Percentiles rank a stretch among this genome's conserved stretches.
phyloP scores from a whole-genome alignment of 2,113 vertebrate species.

The Corythornis cristatus region DNA sequence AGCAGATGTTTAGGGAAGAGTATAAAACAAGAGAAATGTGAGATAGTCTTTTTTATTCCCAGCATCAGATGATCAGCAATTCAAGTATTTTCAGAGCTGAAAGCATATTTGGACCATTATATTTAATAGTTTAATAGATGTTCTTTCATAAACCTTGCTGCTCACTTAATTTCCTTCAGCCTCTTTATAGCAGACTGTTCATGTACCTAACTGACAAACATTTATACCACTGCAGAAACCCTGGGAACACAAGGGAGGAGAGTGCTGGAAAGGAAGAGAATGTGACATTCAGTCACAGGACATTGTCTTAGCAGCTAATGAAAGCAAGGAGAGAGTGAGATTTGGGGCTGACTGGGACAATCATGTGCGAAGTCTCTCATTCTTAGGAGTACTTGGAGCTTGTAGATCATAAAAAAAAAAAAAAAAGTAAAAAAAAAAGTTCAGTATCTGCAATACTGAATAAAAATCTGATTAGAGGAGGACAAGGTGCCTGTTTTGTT shows the following conservation, averaged over 20 bases:
- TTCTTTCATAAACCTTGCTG: neutral
- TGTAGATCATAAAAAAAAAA: neutral
- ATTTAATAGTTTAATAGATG: neutral
- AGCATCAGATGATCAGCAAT: neutral
- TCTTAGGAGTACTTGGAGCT: neutral
- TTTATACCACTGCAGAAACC: neutral
- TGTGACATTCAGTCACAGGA: neutral
- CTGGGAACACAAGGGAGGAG: neutral
- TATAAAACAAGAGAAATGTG: neutral
- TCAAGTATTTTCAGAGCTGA: neutral
- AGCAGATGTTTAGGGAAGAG: neutral
- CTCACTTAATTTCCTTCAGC: neutral
- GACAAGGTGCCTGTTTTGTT: neutral
- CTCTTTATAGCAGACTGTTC: neutral
- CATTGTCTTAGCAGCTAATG: neutral
- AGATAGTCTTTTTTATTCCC: neutral
- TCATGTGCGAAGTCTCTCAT: neutral
- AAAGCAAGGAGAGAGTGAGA: neutral
- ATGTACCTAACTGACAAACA: neutral
- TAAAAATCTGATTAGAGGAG: neutral
- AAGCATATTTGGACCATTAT: neutral
- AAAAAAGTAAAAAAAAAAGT: neutral
- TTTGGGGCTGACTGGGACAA: neutral
- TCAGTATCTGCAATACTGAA: neutral
- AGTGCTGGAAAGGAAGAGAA: neutral